Conservation (phyloP, 2,797 vertebrate genomes). For the Myripristis jacobus region DNA sequence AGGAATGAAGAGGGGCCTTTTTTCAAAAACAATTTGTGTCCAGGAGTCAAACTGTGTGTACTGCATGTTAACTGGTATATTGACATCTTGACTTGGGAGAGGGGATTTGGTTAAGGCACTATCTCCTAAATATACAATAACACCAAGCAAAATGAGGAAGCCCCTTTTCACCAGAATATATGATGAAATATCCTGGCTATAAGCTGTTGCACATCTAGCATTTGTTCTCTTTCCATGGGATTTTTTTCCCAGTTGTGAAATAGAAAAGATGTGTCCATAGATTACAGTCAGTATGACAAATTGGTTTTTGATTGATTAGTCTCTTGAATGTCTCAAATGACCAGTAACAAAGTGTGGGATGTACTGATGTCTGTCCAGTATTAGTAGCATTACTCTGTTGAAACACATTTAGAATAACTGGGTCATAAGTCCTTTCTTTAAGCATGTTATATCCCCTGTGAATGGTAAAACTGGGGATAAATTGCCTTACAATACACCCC, state of each 20-base stretch:
- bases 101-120: not conserved
- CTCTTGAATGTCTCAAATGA: conserved; percentile 20
- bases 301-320: conserved; percentile 31
- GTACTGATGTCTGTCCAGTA: conserved; percentile 29
- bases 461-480: not conserved
- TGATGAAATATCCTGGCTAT: conserved; percentile 44
- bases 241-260: conserved; percentile 7
- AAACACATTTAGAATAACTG: not conserved
- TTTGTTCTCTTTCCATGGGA: not conserved
- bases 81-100: not conserved
- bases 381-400: conserved; percentile 5
- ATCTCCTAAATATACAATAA: not conserved
- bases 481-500: not conserved
- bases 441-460: not conserved
- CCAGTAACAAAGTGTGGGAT: conserved; percentile 40
- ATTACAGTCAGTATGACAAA: conserved; percentile 6
- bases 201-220: conserved; percentile 10
- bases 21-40: conserved; percentile 5
- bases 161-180: conserved; percentile 1
- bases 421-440: not conserved
- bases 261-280: not conserved
- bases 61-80: not conserved
- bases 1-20: not conserved
- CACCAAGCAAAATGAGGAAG: conserved; percentile 25
- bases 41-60: not conserved